Conservation (phyloP, 2,888 invertebrate species). For the Globia sparganii region DNA sequence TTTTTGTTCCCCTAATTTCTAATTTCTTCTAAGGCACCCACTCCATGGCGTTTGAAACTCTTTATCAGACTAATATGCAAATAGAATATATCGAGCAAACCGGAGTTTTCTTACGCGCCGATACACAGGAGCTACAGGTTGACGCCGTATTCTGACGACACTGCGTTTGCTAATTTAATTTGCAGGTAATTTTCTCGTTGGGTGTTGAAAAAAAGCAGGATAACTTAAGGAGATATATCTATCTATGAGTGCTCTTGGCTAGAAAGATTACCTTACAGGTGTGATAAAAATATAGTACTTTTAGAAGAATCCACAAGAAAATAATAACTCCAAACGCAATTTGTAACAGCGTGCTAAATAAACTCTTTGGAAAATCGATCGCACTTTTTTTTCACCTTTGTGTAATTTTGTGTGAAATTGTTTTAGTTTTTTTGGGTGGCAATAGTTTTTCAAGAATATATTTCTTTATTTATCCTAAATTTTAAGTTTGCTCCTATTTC, state of each 20-base stretch:
- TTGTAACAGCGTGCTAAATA: neutral
- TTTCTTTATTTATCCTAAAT: neutral
- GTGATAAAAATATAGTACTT: no score
- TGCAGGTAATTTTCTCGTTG: neutral
- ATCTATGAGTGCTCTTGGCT: neutral
- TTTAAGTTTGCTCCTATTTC: neutral
- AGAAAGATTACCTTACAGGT: no score
- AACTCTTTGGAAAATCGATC: neutral
- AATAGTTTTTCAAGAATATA: no score
- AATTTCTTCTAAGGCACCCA: neutral
- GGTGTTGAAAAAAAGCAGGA: neutral
- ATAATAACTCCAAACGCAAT: no score
- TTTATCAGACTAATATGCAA: constrained; percentile 77
- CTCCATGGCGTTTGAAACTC: constrained; percentile 63
- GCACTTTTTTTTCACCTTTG: neutral
- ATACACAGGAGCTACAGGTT: constrained; percentile 70
- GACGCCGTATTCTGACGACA: constrained; percentile 62
- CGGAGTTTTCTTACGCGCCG: constrained; percentile 72
- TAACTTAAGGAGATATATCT: no score
- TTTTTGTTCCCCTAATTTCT: neutral
- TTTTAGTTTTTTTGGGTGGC: neutral
- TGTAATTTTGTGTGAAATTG: no score
- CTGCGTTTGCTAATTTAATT: constrained; percentile 12
- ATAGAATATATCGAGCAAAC: constrained; percentile 72
- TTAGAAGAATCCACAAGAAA: neutral